Base-by-base conservation (phyloP, 53 echinoderm and acorn worm species). In the Echinarachnius parma region DNA sequence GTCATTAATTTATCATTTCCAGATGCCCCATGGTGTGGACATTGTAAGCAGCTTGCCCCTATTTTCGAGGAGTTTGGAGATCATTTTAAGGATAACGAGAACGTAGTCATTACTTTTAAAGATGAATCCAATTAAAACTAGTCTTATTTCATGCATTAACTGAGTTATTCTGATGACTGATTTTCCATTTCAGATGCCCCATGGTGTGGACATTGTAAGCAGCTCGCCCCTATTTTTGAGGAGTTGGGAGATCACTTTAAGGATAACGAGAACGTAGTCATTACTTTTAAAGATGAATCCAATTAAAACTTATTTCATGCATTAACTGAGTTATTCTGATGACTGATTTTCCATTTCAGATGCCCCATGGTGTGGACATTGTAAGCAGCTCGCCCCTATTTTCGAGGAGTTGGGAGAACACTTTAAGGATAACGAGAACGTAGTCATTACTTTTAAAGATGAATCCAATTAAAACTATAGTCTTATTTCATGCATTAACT, bases 21-120 rank as follows among this genome's bases (percentile, higher is more conserved):
- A 95, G 96, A 95, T 85, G 96, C 96, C 53, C 96, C 96, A 59
- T 95, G 96, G 96, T 95, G 96, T 60, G 96, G 96, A 34, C 96
- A 95, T 50, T 95, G 96, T 78, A 95, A 95, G 54, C 87, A 90
- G 65, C 80, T 95, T 33, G 82, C 91, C 3, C 96, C 96, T 21
- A 91, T 95, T 62, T 95, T 80, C 46, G 91, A 91, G 48, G 88
- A 87, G 48, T 48, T 96, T 31, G 98, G 76, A 45, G 85, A 85
- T 48, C 75, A 87, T 46, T 96, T 78, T 60, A 80, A 80, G 48
- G 91, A 83, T 52, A 63, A 61, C 9, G 81, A 66, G 34, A 78
- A 91, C 45, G 61, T 98, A 27, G 86, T 98, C 54, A 88, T 98
- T 59, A 91, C 98, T 31, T n/a, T n/a, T n/a, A n/a, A 98, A 98